Percentiles rank a stretch among this genome's conserved stretches.
These are phyloP conservation scores for Dipus sagitta DNA, from an alignment of 2,797 vertebrate species.

Conservation along the genomic window DNA sequence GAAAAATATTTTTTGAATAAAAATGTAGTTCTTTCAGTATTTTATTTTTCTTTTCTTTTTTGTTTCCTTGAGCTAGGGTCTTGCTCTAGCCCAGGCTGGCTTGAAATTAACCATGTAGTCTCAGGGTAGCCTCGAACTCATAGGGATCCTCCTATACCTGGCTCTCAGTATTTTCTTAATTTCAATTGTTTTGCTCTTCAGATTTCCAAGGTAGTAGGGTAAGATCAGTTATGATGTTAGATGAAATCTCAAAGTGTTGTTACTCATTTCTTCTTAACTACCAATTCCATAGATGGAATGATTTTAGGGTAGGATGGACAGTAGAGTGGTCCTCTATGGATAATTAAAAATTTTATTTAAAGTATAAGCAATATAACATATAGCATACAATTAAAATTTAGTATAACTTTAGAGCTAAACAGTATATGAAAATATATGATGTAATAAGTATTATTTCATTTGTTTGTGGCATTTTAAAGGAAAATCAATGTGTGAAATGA, in stretches of 20 bases:
- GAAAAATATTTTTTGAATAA: no score
- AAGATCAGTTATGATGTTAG: slow-evolving; percentile 85
- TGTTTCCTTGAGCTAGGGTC: no score
- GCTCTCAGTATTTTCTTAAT: no score
- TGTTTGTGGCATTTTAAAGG: neutral
- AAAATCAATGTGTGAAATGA: neutral
- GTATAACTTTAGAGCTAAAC: neutral
- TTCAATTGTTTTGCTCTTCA: neutral
- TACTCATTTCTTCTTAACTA: neutral
- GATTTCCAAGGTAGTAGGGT: slow-evolving; percentile 73
- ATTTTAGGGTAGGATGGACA: neutral
- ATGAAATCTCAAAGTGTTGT: neutral
- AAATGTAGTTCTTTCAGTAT: no score
- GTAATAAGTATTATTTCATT: neutral
- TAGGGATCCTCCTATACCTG: no score
- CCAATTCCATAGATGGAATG: neutral
- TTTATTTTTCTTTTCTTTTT: no score
- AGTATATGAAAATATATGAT: neutral
- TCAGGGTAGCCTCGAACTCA: no score
- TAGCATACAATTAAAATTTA: neutral
- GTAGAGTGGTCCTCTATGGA: neutral
- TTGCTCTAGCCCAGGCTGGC: no score
- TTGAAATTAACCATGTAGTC: no score
- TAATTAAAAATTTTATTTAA: neutral
- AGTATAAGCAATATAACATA: neutral